Evolutionary conservation across 2,797 vertebrate genomes (phyloP).

Genomic region (Pteropus rufus): DNA sequence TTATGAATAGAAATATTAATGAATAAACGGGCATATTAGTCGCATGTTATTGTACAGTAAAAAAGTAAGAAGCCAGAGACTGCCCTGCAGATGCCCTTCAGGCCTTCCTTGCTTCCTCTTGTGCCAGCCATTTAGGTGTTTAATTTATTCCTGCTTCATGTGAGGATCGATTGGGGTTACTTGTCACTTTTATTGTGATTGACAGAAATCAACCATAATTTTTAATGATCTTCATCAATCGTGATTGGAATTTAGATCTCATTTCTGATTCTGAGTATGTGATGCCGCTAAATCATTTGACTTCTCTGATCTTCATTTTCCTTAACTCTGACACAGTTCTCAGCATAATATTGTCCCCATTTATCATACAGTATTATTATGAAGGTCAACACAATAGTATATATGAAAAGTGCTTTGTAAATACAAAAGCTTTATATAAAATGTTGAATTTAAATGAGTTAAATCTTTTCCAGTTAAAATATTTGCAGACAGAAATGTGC

Average conservation of each 20-base stretch:
- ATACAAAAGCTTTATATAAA: not conserved
- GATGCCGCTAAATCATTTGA: not conserved
- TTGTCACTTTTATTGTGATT: not conserved
- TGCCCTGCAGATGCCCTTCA: not conserved
- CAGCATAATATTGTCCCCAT: not conserved
- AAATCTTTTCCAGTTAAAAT: slow-evolving; percentile 13
- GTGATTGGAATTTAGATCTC: not conserved
- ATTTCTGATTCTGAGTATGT: not conserved
- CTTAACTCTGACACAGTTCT: not conserved
- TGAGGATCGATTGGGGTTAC: not conserved
- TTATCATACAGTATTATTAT: not conserved
- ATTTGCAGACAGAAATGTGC: not conserved
- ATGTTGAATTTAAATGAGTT: not conserved
- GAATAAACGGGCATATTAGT: not conserved
- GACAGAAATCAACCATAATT: not conserved
- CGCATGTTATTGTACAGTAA: not conserved
- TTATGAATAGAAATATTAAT: not conserved
- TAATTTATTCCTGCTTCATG: not conserved
- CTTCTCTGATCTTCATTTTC: not conserved
- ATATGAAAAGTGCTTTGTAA: not conserved
- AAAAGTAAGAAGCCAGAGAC: not conserved
- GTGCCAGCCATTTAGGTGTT: not conserved
- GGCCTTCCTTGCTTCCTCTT: not conserved
- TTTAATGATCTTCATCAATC: not conserved
- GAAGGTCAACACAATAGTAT: not conserved